Conservation (phyloP, 2,888 invertebrate genomes). For the Cactoblastis cactorum region DNA sequence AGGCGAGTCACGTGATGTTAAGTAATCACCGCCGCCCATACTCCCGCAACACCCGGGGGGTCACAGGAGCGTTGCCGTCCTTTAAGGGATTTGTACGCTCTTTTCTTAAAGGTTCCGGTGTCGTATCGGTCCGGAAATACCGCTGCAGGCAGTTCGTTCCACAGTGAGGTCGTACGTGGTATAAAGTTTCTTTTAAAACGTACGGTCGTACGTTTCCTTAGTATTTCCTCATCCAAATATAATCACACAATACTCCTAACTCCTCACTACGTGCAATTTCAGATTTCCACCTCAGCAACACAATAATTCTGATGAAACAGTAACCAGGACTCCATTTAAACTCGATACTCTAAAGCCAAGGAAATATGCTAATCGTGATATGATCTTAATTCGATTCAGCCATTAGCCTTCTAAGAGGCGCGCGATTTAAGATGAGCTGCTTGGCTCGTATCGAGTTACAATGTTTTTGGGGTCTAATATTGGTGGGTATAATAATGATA, state of each 20-base stretch:
- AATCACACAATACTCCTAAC: not conserved
- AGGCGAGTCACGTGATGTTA: too few relatives aligned
- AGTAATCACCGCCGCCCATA: too few relatives aligned
- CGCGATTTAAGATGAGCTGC: slow-evolving; percentile 34
- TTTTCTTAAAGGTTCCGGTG: too few relatives aligned
- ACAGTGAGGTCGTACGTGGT: too few relatives aligned
- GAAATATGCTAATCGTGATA: slow-evolving; percentile 8
- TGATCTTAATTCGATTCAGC: slow-evolving; percentile 49
- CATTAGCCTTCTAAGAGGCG: slow-evolving; percentile 38
- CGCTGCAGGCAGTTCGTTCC: too few relatives aligned
- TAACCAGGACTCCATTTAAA: slow-evolving; percentile 5
- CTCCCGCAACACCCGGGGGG: too few relatives aligned
- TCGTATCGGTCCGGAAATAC: too few relatives aligned
- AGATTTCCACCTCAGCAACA: not conserved
- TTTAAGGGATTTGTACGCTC: too few relatives aligned
- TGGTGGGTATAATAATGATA: slow-evolving; percentile 9
- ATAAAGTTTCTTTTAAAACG: too few relatives aligned
- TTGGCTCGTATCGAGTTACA: not conserved
- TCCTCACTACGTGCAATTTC: not conserved
- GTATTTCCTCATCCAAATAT: too few relatives aligned
- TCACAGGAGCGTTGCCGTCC: too few relatives aligned
- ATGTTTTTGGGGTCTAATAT: not conserved
- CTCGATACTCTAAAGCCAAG: slow-evolving; percentile 1
- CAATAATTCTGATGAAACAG: not conserved
- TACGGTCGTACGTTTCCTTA: too few relatives aligned